Conservation (phyloP, 2,113 vertebrate species). For the Girardinichthys multiradiatus region DNA sequence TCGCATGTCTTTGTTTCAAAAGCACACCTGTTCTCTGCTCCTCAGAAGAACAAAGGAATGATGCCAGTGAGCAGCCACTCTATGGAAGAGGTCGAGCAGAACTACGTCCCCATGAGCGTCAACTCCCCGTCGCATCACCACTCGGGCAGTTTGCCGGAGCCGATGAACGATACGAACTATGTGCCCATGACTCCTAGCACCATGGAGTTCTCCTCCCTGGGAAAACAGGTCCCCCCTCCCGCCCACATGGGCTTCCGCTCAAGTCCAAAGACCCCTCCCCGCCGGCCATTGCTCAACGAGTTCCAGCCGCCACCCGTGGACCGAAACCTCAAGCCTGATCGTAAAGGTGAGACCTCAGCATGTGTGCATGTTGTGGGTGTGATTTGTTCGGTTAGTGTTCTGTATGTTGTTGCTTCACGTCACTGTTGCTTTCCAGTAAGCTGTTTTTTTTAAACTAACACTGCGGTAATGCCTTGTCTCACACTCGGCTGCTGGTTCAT, state of each 20-base stretch:
- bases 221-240: conserved; percentile 97
- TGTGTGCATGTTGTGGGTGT: conserved; percentile 21
- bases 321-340: conserved; percentile 97
- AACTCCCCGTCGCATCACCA: conserved; percentile 94
- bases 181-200: conserved; percentile 97
- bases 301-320: conserved; percentile 97
- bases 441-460: conserved; percentile 32
- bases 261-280: conserved; percentile 95
- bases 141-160: conserved; percentile 90
- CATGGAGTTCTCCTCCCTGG: conserved; percentile 95
- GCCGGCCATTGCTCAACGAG: conserved; percentile 88
- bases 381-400: conserved; percentile 9
- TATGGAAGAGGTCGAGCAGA: conserved; percentile 94
- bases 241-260: conserved; percentile 98
- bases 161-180: conserved; percentile 94
- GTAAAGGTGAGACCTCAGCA: conserved; percentile 89
- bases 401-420: conserved; percentile 19
- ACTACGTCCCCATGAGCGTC: conserved; percentile 98
- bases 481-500: conserved; percentile 65
- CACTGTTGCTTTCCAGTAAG: conserved; percentile 34
- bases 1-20: background rate
- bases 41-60: conserved; percentile 94
- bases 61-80: conserved; percentile 88
- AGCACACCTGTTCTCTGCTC: background rate
- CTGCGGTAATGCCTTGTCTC: conserved; percentile 27